phyloP scores from a whole-genome alignment of 2,888 invertebrate species.

The Dynastes grantii region DNA sequence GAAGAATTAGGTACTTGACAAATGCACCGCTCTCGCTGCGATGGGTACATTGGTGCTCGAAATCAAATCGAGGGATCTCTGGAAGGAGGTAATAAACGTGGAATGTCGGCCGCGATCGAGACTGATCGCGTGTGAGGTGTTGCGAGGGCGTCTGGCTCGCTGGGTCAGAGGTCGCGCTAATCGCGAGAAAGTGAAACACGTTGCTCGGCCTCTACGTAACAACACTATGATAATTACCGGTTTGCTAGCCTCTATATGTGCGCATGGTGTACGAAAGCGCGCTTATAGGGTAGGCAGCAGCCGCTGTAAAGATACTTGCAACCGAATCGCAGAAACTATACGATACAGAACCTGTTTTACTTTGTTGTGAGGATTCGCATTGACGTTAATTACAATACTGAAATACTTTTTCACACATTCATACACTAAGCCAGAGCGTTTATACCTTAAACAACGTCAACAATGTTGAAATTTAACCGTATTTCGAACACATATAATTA shows the following conservation, averaged over 20 bases:
- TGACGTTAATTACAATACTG: not conserved
- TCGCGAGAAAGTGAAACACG: conserved; percentile 67
- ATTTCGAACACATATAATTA: too few relatives aligned
- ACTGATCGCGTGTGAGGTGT: conserved; percentile 62
- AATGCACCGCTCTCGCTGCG: conserved; percentile 22
- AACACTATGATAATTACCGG: conserved; percentile 51
- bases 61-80: conserved; percentile 49
- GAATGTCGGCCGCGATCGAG: conserved; percentile 52
- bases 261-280: conserved; percentile 20
- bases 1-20: conserved; percentile 28
- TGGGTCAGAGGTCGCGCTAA: conserved; percentile 67
- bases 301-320: conserved; percentile 22
- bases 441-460: not conserved
- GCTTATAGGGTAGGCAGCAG: conserved; percentile 20
- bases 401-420: conserved; percentile 10
- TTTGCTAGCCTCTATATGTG: conserved; percentile 35
- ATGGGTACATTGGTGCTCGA: conserved; percentile 23
- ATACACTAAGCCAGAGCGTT: not conserved
- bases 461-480: too few relatives aligned
- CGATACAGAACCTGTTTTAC: conserved; percentile 28
- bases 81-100: conserved; percentile 46
- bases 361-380: conserved; percentile 13
- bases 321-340: conserved; percentile 30
- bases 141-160: conserved; percentile 65
- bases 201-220: conserved; percentile 62